Conservation (phyloP, 2,113 vertebrate genomes). For the Cryptotis parvus region DNA sequence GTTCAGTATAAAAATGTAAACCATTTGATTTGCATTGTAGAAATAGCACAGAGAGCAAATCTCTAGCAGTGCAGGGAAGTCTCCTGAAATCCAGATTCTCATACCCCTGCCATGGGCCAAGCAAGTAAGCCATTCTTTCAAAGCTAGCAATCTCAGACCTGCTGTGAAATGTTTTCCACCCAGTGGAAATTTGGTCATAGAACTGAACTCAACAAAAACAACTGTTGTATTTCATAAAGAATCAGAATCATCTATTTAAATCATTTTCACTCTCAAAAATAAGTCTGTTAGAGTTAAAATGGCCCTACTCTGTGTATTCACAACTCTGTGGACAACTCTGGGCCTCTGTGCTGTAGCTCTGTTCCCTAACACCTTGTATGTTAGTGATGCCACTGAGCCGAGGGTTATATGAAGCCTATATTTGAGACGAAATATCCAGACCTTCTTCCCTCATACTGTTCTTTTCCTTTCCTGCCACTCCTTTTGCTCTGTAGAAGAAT, state of each 20-base stretch:
- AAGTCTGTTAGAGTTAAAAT: slow-evolving; percentile 19
- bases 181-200: not conserved
- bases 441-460: not conserved
- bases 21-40: not conserved
- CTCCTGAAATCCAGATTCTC: not conserved
- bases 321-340: not conserved
- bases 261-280: not conserved
- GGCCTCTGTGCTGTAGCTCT: not conserved
- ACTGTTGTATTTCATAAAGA: not conserved
- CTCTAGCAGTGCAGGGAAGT: not conserved
- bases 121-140: not conserved
- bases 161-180: not conserved
- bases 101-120: not conserved
- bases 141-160: not conserved
- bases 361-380: slow-evolving; percentile 9
- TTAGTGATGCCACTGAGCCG: not conserved
- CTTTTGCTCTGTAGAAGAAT: slow-evolving; percentile 19
- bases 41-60: not conserved
- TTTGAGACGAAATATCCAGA: not conserved
- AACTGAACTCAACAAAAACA: not conserved
- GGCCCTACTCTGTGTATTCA: not conserved
- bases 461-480: not conserved
- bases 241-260: not conserved
- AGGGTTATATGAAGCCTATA: not conserved
- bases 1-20: not conserved